Conservation (phyloP, 2,888 invertebrate species). For the Macrostomum cliftonense region DNA sequence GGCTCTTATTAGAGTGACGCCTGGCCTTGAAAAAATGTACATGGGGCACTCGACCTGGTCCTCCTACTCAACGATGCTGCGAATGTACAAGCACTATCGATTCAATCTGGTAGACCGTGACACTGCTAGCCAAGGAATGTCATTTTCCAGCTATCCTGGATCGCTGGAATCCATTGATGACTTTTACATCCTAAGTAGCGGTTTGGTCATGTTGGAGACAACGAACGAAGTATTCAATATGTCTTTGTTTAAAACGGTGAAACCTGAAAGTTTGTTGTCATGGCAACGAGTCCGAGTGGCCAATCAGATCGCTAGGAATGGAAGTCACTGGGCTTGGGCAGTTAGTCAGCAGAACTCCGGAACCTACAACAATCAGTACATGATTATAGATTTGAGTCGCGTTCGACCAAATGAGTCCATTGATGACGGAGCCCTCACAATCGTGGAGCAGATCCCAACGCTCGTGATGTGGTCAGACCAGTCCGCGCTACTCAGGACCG, state of each 20-base stretch:
- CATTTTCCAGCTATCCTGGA: conserved; percentile 34
- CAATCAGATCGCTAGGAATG: conserved; percentile 27
- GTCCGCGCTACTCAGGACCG: conserved; percentile 17
- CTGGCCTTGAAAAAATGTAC: conserved; percentile 28
- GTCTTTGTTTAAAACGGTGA: conserved; percentile 21
- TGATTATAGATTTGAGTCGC: conserved; percentile 30
- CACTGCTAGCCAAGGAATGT: conserved; percentile 19
- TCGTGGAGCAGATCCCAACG: conserved; percentile 32
- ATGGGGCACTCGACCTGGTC: conserved; percentile 35
- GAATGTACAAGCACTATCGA: conserved; percentile 31
- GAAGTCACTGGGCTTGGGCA: conserved; percentile 25
- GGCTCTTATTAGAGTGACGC: conserved; percentile 21
- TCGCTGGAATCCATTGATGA: conserved; percentile 32
- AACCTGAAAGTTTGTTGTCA: conserved; percentile 23
- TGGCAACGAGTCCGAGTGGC: conserved; percentile 32
- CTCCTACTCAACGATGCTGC: conserved; percentile 24
- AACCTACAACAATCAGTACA: conserved; percentile 37
- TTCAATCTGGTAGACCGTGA: conserved; percentile 22
- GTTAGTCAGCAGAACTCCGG: conserved; percentile 27
- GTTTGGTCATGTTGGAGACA: conserved; percentile 30
- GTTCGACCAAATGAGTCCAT: conserved; percentile 18
- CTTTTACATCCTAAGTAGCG: conserved; percentile 25
- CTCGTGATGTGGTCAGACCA: conserved; percentile 24
- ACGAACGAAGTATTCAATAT: conserved; percentile 29
- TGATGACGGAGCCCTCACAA: conserved; percentile 26